Conservation (phyloP, 92 coral and sea anemone species). For the Phenganax subtilis region DNA sequence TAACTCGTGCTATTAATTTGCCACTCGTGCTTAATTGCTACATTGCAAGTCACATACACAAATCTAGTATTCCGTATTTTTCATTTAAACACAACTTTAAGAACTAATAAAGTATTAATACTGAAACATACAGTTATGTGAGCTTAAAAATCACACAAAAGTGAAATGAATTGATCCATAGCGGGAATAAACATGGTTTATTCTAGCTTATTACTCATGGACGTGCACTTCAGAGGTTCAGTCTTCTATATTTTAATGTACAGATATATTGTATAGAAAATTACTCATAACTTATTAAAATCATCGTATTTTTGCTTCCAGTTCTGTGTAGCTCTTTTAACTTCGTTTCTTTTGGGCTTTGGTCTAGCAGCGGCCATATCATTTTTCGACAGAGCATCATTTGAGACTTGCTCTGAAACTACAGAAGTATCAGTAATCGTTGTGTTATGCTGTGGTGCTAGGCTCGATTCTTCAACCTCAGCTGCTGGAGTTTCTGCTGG, state of each 20-base stretch:
- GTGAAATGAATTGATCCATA: too few relatives aligned
- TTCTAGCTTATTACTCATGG: too few relatives aligned
- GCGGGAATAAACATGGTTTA: too few relatives aligned
- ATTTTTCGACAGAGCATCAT: constrained; percentile 2
- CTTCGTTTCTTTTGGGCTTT: constrained; percentile 43
- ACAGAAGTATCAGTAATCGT: background rate
- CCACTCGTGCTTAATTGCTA: too few relatives aligned
- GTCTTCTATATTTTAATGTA: background rate
- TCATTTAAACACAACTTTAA: too few relatives aligned
- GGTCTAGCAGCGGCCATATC: constrained; percentile 47
- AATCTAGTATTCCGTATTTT: too few relatives aligned
- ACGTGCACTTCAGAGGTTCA: background rate
- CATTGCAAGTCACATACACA: too few relatives aligned
- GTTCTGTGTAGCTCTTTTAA: constrained; percentile 41
- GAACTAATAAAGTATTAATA: too few relatives aligned
- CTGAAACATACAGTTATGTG: too few relatives aligned
- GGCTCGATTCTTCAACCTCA: constrained; percentile 52
- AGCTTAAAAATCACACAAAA: too few relatives aligned
- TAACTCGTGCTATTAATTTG: too few relatives aligned
- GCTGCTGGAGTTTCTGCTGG: constrained; percentile 56
- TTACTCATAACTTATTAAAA: constrained; percentile 50
- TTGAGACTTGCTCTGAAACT: background rate
- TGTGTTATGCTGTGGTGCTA: background rate
- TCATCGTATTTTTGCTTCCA: constrained; percentile 58
- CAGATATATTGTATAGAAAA: background rate